Evolutionary conservation across 2,888 invertebrate species (phyloP), one percentile per base, ranked within the genome.

Genomic region (Neocrepidodera transversa): DNA sequence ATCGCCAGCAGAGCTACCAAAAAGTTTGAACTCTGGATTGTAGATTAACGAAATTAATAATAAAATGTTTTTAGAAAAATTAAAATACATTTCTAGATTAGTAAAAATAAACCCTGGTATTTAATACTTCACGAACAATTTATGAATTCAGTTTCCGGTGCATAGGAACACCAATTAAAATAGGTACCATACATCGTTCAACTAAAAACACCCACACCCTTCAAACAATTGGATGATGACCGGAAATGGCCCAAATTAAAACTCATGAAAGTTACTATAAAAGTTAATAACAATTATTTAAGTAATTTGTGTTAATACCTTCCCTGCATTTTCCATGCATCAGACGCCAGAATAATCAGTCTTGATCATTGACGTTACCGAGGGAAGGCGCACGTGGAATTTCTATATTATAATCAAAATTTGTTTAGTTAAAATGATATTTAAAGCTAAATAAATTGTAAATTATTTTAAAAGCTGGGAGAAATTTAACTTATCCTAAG

Each of bases 231-330:
- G 60, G 47, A 52, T 60, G 56, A 60, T 56, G 60, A 60, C 60
- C 60, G 60, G 60, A 60, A 60, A 60, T 52, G 51, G 40, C 26
- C 51, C 47, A 52, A 60, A 60, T 60, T 60, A 52, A 55, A 60
- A 52, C 50, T 42, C 60, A 52, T 56, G 56, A 52, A 55, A 60
- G 51, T 60, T 56, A 52, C 60, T 56, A 60, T 56, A 32, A 56
- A 56, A 52, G 48, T 56, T 60, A 60, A 60, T 52, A 52, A 52
- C 48, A 56, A 56, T 60, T 56, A 56, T 56, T 51, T 48, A 48
- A 47, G 56, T 51, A 60, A 52, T 60, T 60, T 60, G 48, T 56
- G 36, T 60, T 60, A 60, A 60, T 60, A 52, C 60, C 51, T 60
- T 60, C 50, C 48, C 52, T 55, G 52, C 60, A 43, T 52, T 40